Conservation (phyloP, 2,888 invertebrate species). For the Scrobipalpa atriplicella region DNA sequence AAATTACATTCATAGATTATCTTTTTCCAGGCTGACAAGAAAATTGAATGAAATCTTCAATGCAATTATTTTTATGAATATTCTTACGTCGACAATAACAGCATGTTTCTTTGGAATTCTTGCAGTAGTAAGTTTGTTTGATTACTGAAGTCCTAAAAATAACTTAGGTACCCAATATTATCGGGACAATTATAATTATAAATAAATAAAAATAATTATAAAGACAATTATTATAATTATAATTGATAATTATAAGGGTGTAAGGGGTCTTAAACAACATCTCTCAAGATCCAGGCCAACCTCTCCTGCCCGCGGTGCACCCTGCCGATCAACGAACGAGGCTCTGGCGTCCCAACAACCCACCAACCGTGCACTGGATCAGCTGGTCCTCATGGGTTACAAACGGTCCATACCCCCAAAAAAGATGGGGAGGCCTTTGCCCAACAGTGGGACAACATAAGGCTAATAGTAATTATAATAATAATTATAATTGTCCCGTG, state of each 20-base stretch:
- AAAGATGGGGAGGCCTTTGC: too few species aligned
- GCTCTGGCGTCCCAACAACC: constrained; percentile 16
- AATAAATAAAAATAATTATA: too few species aligned
- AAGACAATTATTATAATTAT: too few species aligned
- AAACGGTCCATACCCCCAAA: neutral
- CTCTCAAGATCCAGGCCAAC: neutral
- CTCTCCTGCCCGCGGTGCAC: neutral
- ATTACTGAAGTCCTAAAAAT: too few species aligned
- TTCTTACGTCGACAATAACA: constrained; percentile 50
- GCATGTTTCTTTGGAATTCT: constrained; percentile 60
- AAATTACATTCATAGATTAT: neutral
- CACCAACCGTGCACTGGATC: neutral
- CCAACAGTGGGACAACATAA: too few species aligned
- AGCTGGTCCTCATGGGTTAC: constrained; percentile 8
- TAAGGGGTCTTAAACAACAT: constrained; percentile 8
- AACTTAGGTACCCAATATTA: too few species aligned
- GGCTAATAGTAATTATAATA: too few species aligned
- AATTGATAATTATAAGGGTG: too few species aligned
- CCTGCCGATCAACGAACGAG: too few species aligned
- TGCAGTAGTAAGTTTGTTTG: constrained; percentile 48
- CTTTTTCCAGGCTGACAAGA: constrained; percentile 48
- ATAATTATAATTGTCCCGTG: too few species aligned
- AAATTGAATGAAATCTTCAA: constrained; percentile 54
- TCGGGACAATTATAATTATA: too few species aligned
- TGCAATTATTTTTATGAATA: constrained; percentile 54